phyloP scores from a whole-genome alignment of 2,113 vertebrate genomes.

The Myrmophylax atrothorax region DNA sequence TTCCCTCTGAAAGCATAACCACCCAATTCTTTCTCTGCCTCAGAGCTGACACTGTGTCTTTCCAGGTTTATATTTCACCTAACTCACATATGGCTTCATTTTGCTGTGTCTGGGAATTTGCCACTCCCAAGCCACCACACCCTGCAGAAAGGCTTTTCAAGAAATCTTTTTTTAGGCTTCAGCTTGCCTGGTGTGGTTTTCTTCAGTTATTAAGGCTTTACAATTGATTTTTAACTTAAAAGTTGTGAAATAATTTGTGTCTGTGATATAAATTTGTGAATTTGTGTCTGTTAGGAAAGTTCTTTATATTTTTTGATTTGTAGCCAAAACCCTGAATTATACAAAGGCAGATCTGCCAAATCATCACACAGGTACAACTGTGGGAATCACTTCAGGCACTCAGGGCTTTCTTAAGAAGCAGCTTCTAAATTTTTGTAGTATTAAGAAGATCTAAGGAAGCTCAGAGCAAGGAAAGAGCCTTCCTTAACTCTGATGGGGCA shows the following conservation, averaged over 20 bases:
- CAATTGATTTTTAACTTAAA: background rate
- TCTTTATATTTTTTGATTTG: background rate
- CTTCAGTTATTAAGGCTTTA: background rate
- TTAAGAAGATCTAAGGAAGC: background rate
- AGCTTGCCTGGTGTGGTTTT: background rate
- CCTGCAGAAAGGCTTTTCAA: slow-evolving; percentile 35
- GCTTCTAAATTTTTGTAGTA: background rate
- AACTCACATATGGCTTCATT: slow-evolving; percentile 61
- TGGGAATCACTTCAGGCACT: background rate
- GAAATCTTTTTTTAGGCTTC: background rate
- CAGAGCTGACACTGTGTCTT: slow-evolving; percentile 27
- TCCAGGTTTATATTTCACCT: slow-evolving; percentile 57
- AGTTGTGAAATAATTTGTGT: background rate
- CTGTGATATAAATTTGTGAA: background rate
- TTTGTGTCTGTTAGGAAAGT: background rate
- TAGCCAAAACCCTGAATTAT: background rate
- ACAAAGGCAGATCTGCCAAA: background rate
- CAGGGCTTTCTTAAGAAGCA: background rate
- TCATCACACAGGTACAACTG: background rate
- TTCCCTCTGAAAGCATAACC: slow-evolving; percentile 40
- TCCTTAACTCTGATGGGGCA: background rate
- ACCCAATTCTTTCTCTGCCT: background rate
- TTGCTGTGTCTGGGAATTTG: slow-evolving; percentile 61
- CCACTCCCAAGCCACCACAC: slow-evolving; percentile 43
- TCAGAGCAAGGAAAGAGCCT: background rate